Percentiles rank a stretch among this genome's conserved stretches.
These are phyloP conservation scores for Pseudocheirus occidentalis DNA, from an alignment of 2,797 vertebrate genomes.

Conservation along the genomic window DNA sequence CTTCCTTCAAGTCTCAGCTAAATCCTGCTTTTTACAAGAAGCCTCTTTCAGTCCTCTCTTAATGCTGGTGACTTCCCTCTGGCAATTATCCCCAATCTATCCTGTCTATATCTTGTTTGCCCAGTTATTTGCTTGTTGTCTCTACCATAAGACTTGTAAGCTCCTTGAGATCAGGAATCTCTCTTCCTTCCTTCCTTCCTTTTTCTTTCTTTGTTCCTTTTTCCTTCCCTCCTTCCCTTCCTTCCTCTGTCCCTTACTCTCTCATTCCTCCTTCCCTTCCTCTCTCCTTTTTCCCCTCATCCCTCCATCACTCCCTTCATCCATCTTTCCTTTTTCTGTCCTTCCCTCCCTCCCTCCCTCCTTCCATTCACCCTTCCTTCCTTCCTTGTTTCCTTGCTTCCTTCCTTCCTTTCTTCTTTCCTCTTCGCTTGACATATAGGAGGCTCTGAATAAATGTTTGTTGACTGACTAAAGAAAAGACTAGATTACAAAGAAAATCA, in stretches of 20 bases:
- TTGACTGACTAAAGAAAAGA: background rate
- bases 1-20: background rate
- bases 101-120: background rate
- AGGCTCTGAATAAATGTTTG: background rate
- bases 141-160: background rate
- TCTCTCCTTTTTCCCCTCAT: accelerated
- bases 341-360: background rate
- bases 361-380: too few relatives aligned
- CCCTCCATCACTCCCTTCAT: accelerated
- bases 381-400: too few relatives aligned
- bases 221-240: background rate
- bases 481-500: background rate
- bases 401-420: too few relatives aligned
- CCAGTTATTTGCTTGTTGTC: background rate
- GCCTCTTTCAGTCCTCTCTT: background rate
- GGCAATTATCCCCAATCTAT: background rate
- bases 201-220: too few relatives aligned
- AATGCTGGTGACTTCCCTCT: background rate
- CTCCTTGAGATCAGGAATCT: background rate
- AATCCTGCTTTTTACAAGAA: background rate
- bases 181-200: background rate
- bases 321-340: background rate
- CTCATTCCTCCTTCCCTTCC: background rate
- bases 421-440: background rate
- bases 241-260: background rate